Base-by-base conservation (phyloP, 2,113 vertebrate species). In the Cariama cristata region DNA sequence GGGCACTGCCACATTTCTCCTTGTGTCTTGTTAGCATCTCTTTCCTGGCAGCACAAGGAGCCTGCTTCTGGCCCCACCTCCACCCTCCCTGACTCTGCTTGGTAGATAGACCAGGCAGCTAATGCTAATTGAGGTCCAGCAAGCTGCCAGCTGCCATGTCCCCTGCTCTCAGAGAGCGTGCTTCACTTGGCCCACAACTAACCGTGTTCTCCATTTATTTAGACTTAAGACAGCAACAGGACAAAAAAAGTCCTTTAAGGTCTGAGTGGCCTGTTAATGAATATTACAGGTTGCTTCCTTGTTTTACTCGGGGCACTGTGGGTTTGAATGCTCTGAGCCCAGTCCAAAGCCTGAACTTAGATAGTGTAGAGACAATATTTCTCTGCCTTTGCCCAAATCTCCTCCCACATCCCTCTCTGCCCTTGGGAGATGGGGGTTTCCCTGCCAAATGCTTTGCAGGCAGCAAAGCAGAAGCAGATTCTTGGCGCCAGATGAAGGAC, bases 101-200 rank as follows among this genome's bases (percentile, higher is more conserved):
- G 0, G 26, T 56, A n/a, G 11, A 44, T 32, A 14, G 0, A 1
- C 38, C 15, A 84, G 73, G 28, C 52, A 92, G 59, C 72, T 72
- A 44, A 60, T 47, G 47, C 38, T 87, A 40, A 83, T 26, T 42
- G 64, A 86, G 56, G 44, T 84, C 22, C 64, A 59, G 42, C 58
- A 62, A 79, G 62, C 79, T 90, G 79, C 72, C 67, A 62, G 88
- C 67, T 92, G 81, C 76, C 2, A 0, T 27, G 8, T 38, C 9
- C 11, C 28, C 2, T 0, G 0, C 53, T 53, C 18, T 64, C 30
- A 5, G 32, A 35, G 24, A 32, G 11, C 19, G 33, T 0, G 1
- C 44, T 79, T 74, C 30, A 12, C 40, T 88, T 82, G 50, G 71
- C 53, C 42, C 59, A 4, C 42, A 69, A 6, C 45, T 55, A 52